Base-by-base conservation (phyloP, 2,113 vertebrate genomes). In the Paraplagusia blochii region DNA sequence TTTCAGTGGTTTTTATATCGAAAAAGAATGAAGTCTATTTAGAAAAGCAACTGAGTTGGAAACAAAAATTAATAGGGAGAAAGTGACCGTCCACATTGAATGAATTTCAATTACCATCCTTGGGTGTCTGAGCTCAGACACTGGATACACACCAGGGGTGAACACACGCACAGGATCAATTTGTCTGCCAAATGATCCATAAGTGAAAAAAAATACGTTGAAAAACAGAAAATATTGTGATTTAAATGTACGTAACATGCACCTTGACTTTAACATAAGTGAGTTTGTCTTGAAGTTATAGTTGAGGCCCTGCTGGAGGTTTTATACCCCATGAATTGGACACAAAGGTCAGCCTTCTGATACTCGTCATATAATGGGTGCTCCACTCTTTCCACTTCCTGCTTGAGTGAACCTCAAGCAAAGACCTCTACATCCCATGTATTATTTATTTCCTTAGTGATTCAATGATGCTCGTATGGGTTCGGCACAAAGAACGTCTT, bases 21-120 rank as follows among this genome's bases (percentile, higher is more conserved):
- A 70, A 75, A 85, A 77, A 86, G 75, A 88, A 85, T 63, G 62
- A 81, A 82, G 68, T 80, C 80, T 83, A 88, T 89, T 89, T 85
- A 79, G 84, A 83, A 79, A 85, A 88, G 76, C 83, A 86, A 86
- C 77, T 82, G 79, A 80, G 74, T 85, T 86, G 80, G 85, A 88
- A 90, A 87, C 77, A 82, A 79, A 88, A 87, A 84, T 85, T 82
- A 87, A 88, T 87, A 76, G 75, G 79, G 75, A 81, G 77, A 85
- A 83, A 88, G 83, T 88, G 85, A 84, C 86, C 82, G 72, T 72
- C 82, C 57, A 78, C 81, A 72, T 59, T 74, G 61, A 63, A 81
- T 83, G 86, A 85, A 89, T 89, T 88, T 86, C 81, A 89, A 87
- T 87, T 70, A 85, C 69, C 66, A 62, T 29, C 43, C 51, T 60